Evolutionary conservation across 2,888 invertebrate species (phyloP).

Genomic region (Salpingus planirostris): DNA sequence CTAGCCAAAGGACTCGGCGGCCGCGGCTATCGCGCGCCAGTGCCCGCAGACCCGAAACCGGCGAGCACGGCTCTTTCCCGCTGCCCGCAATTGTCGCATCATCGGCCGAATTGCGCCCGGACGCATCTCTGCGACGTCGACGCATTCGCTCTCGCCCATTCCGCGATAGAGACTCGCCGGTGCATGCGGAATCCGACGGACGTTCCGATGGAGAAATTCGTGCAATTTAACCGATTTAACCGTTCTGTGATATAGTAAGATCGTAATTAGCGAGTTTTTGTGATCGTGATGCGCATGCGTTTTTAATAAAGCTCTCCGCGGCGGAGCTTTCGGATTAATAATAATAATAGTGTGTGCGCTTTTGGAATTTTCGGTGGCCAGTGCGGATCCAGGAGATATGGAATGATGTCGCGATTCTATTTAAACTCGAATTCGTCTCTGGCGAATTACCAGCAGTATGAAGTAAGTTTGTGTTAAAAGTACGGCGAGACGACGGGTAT

Average conservation of each 20-base stretch:
- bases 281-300: no score
- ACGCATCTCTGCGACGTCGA: constrained; percentile 9
- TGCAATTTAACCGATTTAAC: no score
- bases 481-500: no score
- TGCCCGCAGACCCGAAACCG: constrained; percentile 36
- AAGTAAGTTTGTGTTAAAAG: no score
- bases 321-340: no score
- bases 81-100: constrained; percentile 28
- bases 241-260: no score
- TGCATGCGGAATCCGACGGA: no score
- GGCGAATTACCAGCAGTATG: constrained; percentile 40
- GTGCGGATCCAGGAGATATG: constrained; percentile 24
- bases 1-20: constrained; percentile 35
- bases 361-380: constrained; percentile 8
- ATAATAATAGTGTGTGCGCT: no score
- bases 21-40: constrained; percentile 29
- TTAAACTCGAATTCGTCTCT: constrained; percentile 39
- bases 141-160: constrained; percentile 5
- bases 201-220: no score
- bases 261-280: no score
- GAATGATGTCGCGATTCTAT: constrained; percentile 42
- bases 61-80: no score
- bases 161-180: constrained; percentile 8
- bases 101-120: constrained; percentile 12
- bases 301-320: no score